phyloP scores from a whole-genome alignment of 2,113 vertebrate species.

The Sigmodon hispidus region DNA sequence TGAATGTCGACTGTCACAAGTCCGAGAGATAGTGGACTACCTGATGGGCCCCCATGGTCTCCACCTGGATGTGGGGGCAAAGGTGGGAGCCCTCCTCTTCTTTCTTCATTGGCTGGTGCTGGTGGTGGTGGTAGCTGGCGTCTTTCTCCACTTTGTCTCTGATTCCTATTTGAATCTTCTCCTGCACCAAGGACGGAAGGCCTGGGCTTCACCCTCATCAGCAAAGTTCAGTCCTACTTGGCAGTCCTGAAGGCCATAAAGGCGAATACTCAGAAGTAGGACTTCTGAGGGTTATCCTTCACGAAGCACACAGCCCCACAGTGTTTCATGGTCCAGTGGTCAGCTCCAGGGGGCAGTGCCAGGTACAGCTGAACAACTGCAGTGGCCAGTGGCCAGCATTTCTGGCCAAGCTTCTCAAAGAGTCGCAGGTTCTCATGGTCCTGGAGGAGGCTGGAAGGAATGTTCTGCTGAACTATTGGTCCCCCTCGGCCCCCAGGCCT shows the following conservation, averaged over 20 bases:
- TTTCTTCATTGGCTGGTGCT: constrained; percentile 79
- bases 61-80: constrained; percentile 81
- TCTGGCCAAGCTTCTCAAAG: constrained; percentile 90
- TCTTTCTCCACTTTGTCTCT: constrained; percentile 84
- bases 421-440: constrained; percentile 88
- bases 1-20: constrained; percentile 88
- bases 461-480: constrained; percentile 78
- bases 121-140: constrained; percentile 56
- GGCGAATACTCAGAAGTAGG: constrained; percentile 93
- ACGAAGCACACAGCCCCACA: constrained; percentile 91
- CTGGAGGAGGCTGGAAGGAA: constrained; percentile 85
- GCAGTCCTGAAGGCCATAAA: constrained; percentile 92
- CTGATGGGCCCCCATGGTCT: constrained; percentile 72
- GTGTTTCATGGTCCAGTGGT: constrained; percentile 89
- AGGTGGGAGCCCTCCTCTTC: constrained; percentile 81
- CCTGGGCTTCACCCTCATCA: constrained; percentile 85
- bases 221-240: constrained; percentile 93
- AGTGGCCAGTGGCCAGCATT: constrained; percentile 85
- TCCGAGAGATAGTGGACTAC: constrained; percentile 60
- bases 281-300: constrained; percentile 92
- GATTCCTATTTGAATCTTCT: constrained; percentile 90
- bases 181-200: constrained; percentile 87
- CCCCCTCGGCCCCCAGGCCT: constrained; percentile 75
- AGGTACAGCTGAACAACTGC: constrained; percentile 90
- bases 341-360: constrained; percentile 87